Base-by-base conservation (phyloP, 2,797 vertebrate species). In the Percopsis omiscomaycus region DNA sequence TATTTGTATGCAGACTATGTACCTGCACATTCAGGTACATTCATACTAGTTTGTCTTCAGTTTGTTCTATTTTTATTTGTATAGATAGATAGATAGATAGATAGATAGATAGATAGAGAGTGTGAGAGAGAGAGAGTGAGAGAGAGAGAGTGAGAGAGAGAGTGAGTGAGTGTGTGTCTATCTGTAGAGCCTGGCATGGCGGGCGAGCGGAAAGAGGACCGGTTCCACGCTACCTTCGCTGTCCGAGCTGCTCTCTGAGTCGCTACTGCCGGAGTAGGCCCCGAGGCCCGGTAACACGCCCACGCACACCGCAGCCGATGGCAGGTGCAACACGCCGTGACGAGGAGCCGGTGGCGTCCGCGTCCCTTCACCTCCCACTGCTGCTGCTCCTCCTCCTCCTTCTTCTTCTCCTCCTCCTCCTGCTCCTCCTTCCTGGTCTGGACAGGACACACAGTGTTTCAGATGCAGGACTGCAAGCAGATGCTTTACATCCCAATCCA, bases 161-260 rank as follows among this genome's bases (percentile, higher is more conserved):
- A 6, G 13, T 60, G 15, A 32, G 29, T 28, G 27, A 54, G 22
- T 57, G 37, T 57, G 22, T 71, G 50, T 66, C 62, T 92, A 92
- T 92, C 89, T 90, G 87, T 89, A 90, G 69, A 89, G 87, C 77
- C 88, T 89, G 86, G 74, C 81, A 70, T 84, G 89, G 84, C 88
- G 87, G 52, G 86, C 93, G 92, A 89, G 88, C 57, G 71, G 94
- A 93, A 78, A 95, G 93, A 95, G 94, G 88, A 94, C 94, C 73
- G 94, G 92, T 9, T 94, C 94, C 85, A 95, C 95, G 37, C 94
- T 98, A 93, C 95, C 95, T 89, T 99, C 96, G 0, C 97, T 96
- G 88, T 99, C 97, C 0, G 95, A 97, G 92, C 98, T 99, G 88
- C 96, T 98, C 85, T 99, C 96, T 0, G 97, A 98, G 74, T 99